Evolutionary conservation across 2,113 vertebrate species (phyloP).

Genomic region (Zingel zingel): DNA sequence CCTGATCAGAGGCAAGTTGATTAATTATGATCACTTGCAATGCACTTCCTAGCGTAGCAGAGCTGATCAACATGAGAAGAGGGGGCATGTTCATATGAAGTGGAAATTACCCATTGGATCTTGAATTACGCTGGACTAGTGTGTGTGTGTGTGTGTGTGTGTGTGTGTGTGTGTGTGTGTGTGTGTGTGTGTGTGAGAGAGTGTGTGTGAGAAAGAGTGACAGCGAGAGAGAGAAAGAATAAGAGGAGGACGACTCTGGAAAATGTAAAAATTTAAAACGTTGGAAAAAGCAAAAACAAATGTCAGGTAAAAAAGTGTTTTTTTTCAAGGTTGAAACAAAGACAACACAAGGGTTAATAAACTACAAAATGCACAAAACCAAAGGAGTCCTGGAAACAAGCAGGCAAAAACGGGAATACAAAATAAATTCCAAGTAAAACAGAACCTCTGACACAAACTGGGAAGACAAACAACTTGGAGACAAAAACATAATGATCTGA

Average conservation of each 20-base stretch:
- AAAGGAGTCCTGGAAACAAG: too few species aligned
- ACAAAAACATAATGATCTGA: too few species aligned
- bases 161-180: not conserved
- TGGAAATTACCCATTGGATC: conserved; percentile 27
- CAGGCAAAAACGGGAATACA: too few species aligned
- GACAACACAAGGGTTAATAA: too few species aligned
- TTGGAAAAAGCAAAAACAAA: too few species aligned
- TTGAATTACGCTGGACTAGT: conserved; percentile 37
- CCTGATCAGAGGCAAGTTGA: conserved; percentile 52
- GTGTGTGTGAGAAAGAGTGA: not conserved
- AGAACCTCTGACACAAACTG: too few species aligned
- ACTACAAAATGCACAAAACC: too few species aligned
- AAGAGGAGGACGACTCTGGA: conserved; percentile 15
- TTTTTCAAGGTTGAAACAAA: too few species aligned
- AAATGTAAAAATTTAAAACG: too few species aligned
- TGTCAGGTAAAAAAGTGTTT: too few species aligned
- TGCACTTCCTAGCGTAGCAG: not conserved
- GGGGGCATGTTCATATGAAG: not conserved
- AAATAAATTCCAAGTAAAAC: too few species aligned
- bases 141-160: not conserved
- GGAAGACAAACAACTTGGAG: too few species aligned
- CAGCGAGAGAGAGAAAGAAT: not conserved
- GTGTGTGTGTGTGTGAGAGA: not conserved
- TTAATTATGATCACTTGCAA: conserved; percentile 64
- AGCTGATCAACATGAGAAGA: conserved; percentile 22